Conservation (phyloP, 64 coral and sea anemone species). For the Stichodactyla mertensii region DNA sequence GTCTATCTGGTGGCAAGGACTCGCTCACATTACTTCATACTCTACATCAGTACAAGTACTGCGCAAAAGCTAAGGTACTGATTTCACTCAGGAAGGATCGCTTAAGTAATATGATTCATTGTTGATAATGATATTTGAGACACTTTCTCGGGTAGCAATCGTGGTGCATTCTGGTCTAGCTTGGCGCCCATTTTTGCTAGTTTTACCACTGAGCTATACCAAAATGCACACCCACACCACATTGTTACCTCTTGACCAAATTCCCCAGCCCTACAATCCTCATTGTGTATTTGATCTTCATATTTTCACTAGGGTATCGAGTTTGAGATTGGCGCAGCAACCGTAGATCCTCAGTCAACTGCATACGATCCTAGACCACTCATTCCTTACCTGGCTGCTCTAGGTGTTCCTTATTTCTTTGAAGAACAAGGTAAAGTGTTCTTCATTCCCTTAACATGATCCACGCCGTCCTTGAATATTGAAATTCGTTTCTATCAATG, state of each 20-base stretch:
- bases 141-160: too few relatives aligned
- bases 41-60: constrained; percentile 83
- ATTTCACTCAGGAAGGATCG: too few relatives aligned
- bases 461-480: neutral
- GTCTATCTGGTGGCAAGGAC: constrained; percentile 91
- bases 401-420: constrained; percentile 90
- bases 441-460: neutral
- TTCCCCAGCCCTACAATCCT: too few relatives aligned
- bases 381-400: constrained; percentile 73
- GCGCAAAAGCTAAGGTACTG: constrained; percentile 74
- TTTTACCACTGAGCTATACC: neutral
- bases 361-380: constrained; percentile 93
- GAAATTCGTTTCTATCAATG: neutral
- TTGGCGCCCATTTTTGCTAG: too few relatives aligned
- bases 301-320: constrained; percentile 53
- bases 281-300: neutral
- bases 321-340: constrained; percentile 84
- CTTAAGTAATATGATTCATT: too few relatives aligned
- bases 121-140: too few relatives aligned
- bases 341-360: constrained; percentile 86
- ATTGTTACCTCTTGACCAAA: too few relatives aligned
- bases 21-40: constrained; percentile 84
- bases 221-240: neutral
- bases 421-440: constrained; percentile 80
- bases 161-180: too few relatives aligned